A percentile compares a stretch with the other conserved stretches of the same genome.
These are phyloP conservation scores for Nomada fucata DNA, from an alignment of 2,888 invertebrate species.

Conservation along the genomic window DNA sequence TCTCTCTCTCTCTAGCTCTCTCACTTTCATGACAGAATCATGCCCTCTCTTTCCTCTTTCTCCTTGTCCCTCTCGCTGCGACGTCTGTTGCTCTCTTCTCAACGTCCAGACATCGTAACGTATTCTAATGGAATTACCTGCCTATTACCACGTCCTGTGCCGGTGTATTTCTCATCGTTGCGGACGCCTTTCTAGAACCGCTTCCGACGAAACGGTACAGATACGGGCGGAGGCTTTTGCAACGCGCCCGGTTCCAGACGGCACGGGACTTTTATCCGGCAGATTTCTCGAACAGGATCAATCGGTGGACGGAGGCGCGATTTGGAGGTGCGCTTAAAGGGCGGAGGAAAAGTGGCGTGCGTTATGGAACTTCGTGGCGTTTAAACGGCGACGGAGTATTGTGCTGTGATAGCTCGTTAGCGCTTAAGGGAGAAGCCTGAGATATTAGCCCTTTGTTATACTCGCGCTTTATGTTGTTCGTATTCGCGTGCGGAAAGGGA, in stretches of 20 bases:
- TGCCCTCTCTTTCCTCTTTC: conserved; percentile 41
- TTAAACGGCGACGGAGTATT: no score
- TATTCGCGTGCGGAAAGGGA: no score
- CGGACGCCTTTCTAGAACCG: conserved; percentile 29
- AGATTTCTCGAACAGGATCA: not conserved
- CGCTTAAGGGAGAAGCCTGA: no score
- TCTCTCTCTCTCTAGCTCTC: conserved; percentile 36
- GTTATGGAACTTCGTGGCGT: no score
- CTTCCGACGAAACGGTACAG: conserved; percentile 31
- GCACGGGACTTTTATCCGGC: not conserved
- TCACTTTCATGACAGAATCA: conserved; percentile 37
- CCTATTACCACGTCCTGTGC: conserved; percentile 74
- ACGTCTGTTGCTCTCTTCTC: conserved; percentile 42
- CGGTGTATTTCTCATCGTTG: conserved; percentile 18
- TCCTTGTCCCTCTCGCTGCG: not conserved
- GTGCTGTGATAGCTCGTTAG: no score
- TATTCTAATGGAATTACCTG: conserved; percentile 79
- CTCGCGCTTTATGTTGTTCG: no score
- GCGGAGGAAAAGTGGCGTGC: no score
- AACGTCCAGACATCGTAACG: conserved; percentile 71
- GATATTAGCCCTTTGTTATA: no score
- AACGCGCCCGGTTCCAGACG: not conserved
- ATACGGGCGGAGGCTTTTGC: not conserved
- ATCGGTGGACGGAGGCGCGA: not conserved
- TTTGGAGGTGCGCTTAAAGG: not conserved